These are phyloP conservation scores for Caerostris extrusa DNA, from an alignment of 1,140 invertebrate species.

Conservation along the genomic window DNA sequence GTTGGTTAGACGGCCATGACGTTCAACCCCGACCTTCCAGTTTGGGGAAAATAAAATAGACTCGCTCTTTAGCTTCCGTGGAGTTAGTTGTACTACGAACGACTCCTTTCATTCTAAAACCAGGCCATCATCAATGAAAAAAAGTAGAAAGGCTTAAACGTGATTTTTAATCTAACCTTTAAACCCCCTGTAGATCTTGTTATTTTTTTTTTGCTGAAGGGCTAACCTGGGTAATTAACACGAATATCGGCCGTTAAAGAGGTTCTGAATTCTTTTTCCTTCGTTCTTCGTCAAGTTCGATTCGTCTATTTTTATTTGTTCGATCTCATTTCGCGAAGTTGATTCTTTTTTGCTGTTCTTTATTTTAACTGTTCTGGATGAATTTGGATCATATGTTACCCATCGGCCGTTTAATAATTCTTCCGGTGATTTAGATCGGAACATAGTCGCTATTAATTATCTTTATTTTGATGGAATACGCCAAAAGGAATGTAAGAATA, in stretches of 20 bases:
- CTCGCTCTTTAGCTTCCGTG: slow-evolving; percentile 56
- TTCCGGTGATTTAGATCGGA: background rate
- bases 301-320: background rate
- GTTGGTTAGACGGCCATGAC: slow-evolving; percentile 76
- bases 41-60: slow-evolving; percentile 43
- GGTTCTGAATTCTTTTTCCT: slow-evolving; percentile 22
- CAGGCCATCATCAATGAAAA: slow-evolving; percentile 45
- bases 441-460: background rate
- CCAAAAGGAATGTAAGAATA: too few species aligned
- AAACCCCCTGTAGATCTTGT: slow-evolving; percentile 11
- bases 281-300: background rate
- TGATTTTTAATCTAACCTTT: slow-evolving; percentile 11
- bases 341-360: background rate
- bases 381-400: background rate
- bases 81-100: slow-evolving; percentile 45
- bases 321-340: background rate
- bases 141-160: slow-evolving; percentile 1
- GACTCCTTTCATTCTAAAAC: slow-evolving; percentile 30
- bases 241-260: slow-evolving; percentile 12
- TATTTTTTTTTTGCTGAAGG: slow-evolving; percentile 1
- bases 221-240: slow-evolving; percentile 52
- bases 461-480: too few species aligned
- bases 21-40: slow-evolving; percentile 72
- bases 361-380: background rate
- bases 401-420: slow-evolving; percentile 4